These are phyloP conservation scores for Lepidothrix coronata DNA, from an alignment of 2,113 vertebrate species.

Conservation along the genomic window DNA sequence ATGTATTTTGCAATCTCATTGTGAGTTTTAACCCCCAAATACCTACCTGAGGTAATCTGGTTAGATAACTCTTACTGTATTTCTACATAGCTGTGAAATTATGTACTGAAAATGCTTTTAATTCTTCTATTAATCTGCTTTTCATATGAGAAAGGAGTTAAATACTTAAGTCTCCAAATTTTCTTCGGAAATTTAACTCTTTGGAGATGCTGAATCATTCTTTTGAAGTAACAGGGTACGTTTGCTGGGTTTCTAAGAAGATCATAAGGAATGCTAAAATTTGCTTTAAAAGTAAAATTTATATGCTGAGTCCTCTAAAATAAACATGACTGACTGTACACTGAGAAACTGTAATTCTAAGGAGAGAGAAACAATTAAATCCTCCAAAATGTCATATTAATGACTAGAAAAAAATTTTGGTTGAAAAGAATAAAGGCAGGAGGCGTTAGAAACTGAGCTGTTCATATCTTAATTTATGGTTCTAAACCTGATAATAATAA, in stretches of 20 bases:
- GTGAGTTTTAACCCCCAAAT: neutral
- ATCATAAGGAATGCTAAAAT: neutral
- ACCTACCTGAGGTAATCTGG: neutral
- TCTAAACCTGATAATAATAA: neutral
- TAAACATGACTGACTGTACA: neutral
- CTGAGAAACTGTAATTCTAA: neutral
- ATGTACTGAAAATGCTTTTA: neutral
- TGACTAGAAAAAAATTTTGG: neutral
- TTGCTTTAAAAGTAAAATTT: neutral
- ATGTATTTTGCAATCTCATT: neutral
- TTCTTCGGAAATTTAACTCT: neutral
- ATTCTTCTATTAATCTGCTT: neutral
- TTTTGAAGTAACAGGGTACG: neutral
- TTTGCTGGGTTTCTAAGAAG: neutral
- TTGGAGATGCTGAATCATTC: neutral
- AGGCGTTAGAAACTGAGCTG: neutral
- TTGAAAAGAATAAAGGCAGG: neutral
- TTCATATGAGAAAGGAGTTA: neutral
- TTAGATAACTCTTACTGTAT: neutral
- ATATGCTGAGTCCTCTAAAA: neutral
- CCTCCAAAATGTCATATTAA: neutral
- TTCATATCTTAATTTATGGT: neutral
- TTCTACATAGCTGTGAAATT: neutral
- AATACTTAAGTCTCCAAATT: neutral
- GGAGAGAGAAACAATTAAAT: neutral